phyloP scores from a whole-genome alignment of 2,113 vertebrate genomes.

The Aphelocoma coerulescens region DNA sequence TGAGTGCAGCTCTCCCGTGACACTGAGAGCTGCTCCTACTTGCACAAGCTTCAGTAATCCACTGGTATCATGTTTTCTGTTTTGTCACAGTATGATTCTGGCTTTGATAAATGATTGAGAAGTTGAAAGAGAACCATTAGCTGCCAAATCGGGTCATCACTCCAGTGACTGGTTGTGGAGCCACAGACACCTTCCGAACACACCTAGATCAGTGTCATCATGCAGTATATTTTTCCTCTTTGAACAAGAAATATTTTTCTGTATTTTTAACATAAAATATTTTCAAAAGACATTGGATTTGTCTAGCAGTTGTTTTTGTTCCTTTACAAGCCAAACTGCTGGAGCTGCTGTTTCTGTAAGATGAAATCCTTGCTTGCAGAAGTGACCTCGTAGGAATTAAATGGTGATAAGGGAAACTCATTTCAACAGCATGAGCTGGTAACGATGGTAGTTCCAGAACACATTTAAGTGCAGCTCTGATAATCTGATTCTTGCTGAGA shows the following conservation, averaged over 20 bases:
- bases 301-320: slow-evolving; percentile 61
- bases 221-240: slow-evolving; percentile 80
- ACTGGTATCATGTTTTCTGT: slow-evolving; percentile 39
- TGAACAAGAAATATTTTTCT: slow-evolving; percentile 81
- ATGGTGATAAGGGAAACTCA: background rate
- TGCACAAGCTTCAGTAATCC: background rate
- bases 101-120: slow-evolving; percentile 96
- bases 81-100: slow-evolving; percentile 91
- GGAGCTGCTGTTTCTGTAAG: background rate
- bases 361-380: background rate
- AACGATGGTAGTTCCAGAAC: background rate
- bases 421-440: background rate
- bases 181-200: slow-evolving; percentile 33
- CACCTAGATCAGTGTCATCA: slow-evolving; percentile 55
- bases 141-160: slow-evolving; percentile 53
- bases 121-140: slow-evolving; percentile 28
- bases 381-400: background rate
- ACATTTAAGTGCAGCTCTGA: background rate
- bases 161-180: slow-evolving; percentile 63
- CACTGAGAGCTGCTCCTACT: background rate
- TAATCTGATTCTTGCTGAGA: background rate
- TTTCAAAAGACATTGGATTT: slow-evolving; percentile 71
- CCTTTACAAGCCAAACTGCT: background rate
- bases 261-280: slow-evolving; percentile 86
- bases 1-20: background rate